A percentile compares a stretch with the other conserved stretches of the same genome.
Conservation (phyloP, 2,888 invertebrate genomes). For the Eupsilia transversa region DNA sequence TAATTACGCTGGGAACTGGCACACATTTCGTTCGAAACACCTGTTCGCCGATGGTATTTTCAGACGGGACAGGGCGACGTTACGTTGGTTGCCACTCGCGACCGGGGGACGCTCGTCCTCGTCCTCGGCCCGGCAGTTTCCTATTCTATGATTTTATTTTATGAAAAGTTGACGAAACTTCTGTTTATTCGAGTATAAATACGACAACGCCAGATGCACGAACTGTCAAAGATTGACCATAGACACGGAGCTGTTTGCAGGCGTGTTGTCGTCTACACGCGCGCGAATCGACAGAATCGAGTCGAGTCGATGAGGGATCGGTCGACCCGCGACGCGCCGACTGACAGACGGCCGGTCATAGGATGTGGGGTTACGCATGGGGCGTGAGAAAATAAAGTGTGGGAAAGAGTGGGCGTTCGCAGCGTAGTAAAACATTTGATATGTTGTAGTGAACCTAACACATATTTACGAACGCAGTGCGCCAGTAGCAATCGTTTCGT, state of each 20-base stretch:
- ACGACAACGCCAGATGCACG: slow-evolving; percentile 87
- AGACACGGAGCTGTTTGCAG: slow-evolving; percentile 80
- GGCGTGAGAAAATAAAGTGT: slow-evolving; percentile 96
- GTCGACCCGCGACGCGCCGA: slow-evolving; percentile 77
- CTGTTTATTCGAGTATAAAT: slow-evolving; percentile 84
- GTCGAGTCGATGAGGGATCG: slow-evolving; percentile 73
- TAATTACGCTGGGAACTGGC: slow-evolving; percentile 89
- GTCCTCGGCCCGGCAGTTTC: slow-evolving; percentile 33
- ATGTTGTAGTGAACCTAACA: slow-evolving; percentile 89
- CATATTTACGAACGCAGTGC: slow-evolving; percentile 84
- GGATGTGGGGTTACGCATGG: slow-evolving; percentile 94
- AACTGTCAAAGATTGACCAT: slow-evolving; percentile 88
- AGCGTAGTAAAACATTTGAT: slow-evolving; percentile 92
- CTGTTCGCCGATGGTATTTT: slow-evolving; percentile 93
- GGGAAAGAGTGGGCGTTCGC: slow-evolving; percentile 94
- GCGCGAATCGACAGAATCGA: slow-evolving; percentile 76
- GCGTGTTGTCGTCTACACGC: slow-evolving; percentile 83
- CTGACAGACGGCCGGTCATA: slow-evolving; percentile 89
- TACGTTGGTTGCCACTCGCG: slow-evolving; percentile 43
- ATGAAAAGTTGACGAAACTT: slow-evolving; percentile 74
- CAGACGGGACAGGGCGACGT: slow-evolving; percentile 91
- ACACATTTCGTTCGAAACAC: slow-evolving; percentile 94
- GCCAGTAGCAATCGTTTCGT: slow-evolving; percentile 82
- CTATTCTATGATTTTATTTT: slow-evolving; percentile 62
- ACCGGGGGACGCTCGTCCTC: slow-evolving; percentile 46